phyloP scores from a whole-genome alignment of 2,888 invertebrate genomes.

The Prenolepis imparis region DNA sequence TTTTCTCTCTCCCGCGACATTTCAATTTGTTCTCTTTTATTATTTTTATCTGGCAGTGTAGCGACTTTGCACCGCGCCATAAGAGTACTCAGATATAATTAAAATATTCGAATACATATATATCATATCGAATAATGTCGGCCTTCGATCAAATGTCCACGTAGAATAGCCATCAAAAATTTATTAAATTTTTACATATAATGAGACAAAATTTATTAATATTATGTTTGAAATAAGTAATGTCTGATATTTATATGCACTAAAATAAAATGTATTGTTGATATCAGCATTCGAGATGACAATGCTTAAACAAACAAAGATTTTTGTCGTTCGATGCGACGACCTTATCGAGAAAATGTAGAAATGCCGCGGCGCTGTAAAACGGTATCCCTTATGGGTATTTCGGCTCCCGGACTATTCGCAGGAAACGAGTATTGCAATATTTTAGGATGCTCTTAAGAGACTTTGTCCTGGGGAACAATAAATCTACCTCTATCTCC shows the following conservation, averaged over 20 bases:
- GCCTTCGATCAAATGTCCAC: neutral
- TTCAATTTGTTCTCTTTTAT: constrained; percentile 63
- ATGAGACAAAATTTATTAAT: neutral
- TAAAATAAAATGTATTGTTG: neutral
- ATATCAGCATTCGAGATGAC: constrained; percentile 2
- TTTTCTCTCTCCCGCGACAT: constrained; percentile 58
- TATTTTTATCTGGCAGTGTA: constrained; percentile 56
- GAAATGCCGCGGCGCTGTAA: constrained; percentile 28
- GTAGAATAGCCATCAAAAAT: neutral
- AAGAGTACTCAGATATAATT: constrained; percentile 46
- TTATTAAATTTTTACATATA: neutral
- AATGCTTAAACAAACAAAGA: neutral
- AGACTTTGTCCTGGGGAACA: constrained; percentile 67
- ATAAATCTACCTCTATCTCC: constrained; percentile 70
- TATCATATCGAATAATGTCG: constrained; percentile 2
- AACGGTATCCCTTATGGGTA: constrained; percentile 48
- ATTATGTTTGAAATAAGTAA: too few species aligned
- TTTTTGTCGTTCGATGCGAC: neutral
- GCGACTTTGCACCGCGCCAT: constrained; percentile 17
- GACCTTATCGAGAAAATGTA: constrained; percentile 33
- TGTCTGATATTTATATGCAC: neutral
- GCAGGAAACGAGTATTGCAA: constrained; percentile 61
- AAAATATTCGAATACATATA: constrained; percentile 33
- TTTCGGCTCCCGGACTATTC: constrained; percentile 46
- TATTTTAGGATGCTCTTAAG: constrained; percentile 71